Percentiles rank a stretch among this genome's conserved stretches.
Evolutionary conservation across 37 sponge, comb jelly and placozoan species (phyloP).

Genomic region (Oopsacas minuta): DNA sequence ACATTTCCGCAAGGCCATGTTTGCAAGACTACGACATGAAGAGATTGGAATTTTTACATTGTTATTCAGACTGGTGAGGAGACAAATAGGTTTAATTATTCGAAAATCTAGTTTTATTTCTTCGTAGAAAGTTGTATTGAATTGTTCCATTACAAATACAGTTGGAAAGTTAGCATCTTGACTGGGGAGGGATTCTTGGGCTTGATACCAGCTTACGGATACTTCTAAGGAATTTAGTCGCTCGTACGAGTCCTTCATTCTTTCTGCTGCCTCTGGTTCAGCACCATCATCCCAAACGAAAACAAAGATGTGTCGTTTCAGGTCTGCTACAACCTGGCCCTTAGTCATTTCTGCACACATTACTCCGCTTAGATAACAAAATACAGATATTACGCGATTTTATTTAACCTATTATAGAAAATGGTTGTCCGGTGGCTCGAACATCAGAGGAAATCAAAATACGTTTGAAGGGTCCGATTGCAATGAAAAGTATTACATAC

Average conservation of each 20-base stretch:
- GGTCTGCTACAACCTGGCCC: background rate
- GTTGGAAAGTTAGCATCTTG: background rate
- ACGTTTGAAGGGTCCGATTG: too few relatives aligned
- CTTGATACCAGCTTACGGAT: background rate
- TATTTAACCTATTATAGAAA: too few relatives aligned
- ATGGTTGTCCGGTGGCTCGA: too few relatives aligned
- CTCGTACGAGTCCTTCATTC: background rate
- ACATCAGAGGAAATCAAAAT: too few relatives aligned
- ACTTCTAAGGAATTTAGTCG: background rate
- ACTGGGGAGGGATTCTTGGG: background rate
- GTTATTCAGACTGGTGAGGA: background rate
- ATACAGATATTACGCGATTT: too few relatives aligned
- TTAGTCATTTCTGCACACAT: too few relatives aligned
- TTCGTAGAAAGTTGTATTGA: background rate
- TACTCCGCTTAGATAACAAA: too few relatives aligned
- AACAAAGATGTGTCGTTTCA: background rate
- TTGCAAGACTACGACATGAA: background rate
- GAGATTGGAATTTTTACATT: background rate
- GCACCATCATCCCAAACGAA: background rate
- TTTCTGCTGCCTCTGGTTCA: background rate
- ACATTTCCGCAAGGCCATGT: background rate
- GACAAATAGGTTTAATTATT: background rate
- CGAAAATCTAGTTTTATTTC: background rate
- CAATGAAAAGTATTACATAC: too few relatives aligned
- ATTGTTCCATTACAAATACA: background rate